Base-by-base conservation (phyloP, 2,113 vertebrate species). In the Nannospalax galili region DNA sequence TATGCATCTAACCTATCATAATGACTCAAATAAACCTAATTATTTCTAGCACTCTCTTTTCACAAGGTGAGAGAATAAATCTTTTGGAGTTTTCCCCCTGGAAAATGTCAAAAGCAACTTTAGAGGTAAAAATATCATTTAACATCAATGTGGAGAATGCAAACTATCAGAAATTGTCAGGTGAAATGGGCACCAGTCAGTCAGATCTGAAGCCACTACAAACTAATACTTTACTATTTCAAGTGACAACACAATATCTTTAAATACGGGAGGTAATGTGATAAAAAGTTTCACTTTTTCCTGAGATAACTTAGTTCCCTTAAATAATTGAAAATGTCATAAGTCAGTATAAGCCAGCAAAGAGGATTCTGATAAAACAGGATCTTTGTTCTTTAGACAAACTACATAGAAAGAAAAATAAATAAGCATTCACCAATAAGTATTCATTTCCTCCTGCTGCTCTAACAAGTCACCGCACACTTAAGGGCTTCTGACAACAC, bases 71-170 rank as follows among this genome's bases (percentile, higher is more conserved):
- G 78, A 84, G 45, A 62, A 56, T 26, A 90, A 86, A 79, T 72
- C 17, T 16, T 89, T n/a, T 72, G 37, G 28, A 42, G 1, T 32
- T 77, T 89, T 60, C 64, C 16, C 52, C 42, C 81, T 15, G 32
- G 42, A 69, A 95, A 95, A 84, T 58, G 70, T 84, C 86, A 92
- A 89, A 93, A 74, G 9, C 17, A 73, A 84, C 84, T n/a, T 70
- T 70, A 70, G 35, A 70, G 32, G 67, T 70, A 70, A 70, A 70
- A 19, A 26, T 48, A 78, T 58, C 42, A 72, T 40, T 81, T 65
- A 77, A 72, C 52, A 48, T 77, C 48, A 75, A 2, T 52, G 35
- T 67, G 81, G n/a, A n/a, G 17, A 75, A 91, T 32, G 10, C 28
- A 80, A 89, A 93, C 56, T 69, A 85, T 80, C 12, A 69, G 56